These are phyloP conservation scores for Serinus canaria DNA, from an alignment of 2,113 vertebrate species.

Conservation along the genomic window DNA sequence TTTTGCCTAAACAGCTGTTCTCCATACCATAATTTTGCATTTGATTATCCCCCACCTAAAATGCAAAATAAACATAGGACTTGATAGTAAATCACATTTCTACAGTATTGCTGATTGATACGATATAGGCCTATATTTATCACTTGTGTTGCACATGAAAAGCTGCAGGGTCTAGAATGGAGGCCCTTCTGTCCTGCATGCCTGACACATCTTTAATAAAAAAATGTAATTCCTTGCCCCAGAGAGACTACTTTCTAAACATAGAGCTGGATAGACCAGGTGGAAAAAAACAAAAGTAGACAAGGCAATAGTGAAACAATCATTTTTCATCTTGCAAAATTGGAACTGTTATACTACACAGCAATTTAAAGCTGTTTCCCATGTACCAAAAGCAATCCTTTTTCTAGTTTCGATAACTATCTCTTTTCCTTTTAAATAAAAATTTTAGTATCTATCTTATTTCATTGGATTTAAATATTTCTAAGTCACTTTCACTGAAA, in stretches of 20 bases:
- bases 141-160: background rate
- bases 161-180: background rate
- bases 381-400: constrained; percentile 21
- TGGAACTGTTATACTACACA: constrained; percentile 10
- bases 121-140: background rate
- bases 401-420: constrained; percentile 16
- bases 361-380: constrained; percentile 42
- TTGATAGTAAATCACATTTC: background rate
- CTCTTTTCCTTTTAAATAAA: constrained; percentile 4
- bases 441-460: constrained; percentile 12
- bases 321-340: constrained; percentile 52
- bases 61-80: background rate
- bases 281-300: constrained; percentile 11
- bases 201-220: constrained; percentile 33
- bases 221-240: constrained; percentile 2
- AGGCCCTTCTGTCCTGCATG: background rate
- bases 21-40: background rate
- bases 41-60: background rate
- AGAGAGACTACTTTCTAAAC: constrained; percentile 29
- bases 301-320: constrained; percentile 22
- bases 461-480: constrained; percentile 41
- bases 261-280: background rate
- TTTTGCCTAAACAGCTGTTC: background rate
- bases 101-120: background rate
- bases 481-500: constrained; percentile 27